Percentiles rank a stretch among this genome's conserved stretches.
These are phyloP conservation scores for Gallirallus australis DNA, from an alignment of 2,797 vertebrate species.

Conservation along the genomic window DNA sequence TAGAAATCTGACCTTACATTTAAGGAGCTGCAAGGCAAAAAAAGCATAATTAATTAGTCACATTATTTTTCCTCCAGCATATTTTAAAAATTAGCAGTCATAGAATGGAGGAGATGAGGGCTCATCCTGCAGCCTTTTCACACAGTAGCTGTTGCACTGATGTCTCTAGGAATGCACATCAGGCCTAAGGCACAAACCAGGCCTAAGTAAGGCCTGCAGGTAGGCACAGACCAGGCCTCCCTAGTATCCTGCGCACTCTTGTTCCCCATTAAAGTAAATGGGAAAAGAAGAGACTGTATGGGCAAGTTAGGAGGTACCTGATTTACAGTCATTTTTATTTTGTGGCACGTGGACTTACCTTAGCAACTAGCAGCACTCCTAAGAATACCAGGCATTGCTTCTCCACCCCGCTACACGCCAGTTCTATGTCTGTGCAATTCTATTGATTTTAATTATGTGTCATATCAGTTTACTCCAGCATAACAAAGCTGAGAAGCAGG, in stretches of 20 bases:
- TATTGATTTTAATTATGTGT: background rate
- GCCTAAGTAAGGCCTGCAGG: background rate
- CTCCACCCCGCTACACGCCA: background rate
- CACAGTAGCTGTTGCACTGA: background rate
- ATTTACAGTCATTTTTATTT: background rate
- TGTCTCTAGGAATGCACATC: background rate
- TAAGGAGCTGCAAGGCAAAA: background rate
- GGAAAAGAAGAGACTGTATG: background rate
- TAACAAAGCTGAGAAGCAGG: background rate
- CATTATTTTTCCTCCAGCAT: conserved; percentile 31
- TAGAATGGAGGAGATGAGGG: background rate
- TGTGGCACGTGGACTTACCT: background rate
- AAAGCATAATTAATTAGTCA: conserved; percentile 46
- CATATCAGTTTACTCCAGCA: background rate
- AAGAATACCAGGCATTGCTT: background rate
- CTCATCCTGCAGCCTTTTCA: background rate
- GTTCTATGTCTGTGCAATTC: background rate
- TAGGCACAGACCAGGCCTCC: background rate
- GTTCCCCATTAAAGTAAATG: background rate
- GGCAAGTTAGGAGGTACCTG: background rate
- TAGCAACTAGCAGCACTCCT: background rate
- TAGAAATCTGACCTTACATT: conserved; percentile 23
- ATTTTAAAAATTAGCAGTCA: background rate
- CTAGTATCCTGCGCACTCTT: background rate
- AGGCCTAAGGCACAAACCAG: background rate